Base-by-base conservation (phyloP, 2,888 invertebrate genomes). In the Chydorus sphaericus region DNA sequence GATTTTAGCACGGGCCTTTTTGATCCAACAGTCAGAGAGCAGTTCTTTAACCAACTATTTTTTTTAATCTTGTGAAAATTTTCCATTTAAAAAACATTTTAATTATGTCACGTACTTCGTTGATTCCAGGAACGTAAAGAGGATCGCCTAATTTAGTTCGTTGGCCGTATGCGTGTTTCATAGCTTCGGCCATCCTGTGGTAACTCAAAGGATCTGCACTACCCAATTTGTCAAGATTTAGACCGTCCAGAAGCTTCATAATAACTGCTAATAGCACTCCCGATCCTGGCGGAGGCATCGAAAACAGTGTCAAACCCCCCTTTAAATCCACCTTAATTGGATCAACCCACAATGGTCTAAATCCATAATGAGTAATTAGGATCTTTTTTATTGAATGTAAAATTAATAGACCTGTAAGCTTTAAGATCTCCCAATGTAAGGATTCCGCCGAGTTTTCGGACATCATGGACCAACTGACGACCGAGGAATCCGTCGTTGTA, bases 161-260 rank as follows among this genome's bases (percentile, higher is more conserved):
- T 65, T 82, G 79, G 1, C 88, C 93, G 69, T 85, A 93, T 16
- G 85, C 92, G 73, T 83, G 93, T 69, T 97, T 97, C 71, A 91
- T 87, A 6, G 85, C 78, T 69, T 97, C 96, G 7, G 86, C 74
- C 60, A 91, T 75, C 60, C 88, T 79, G 64, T 96, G 94, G 76
- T 85, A 85, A 1, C 85, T 83, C 1, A 67, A 61, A 2, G 62
- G 51, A 31, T 31, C 18, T 3, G 51, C 51, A 7, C 18, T 51
- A 8, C 16, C 33, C 3, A 1, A 31, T 2, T n/a, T 30, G 1
- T 28, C 29, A 18, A n/a, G 66, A 61, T 52, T 63, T 61, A 26
- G 67, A 5, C 53, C 54, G 38, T 51, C 52, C 54, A 96, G 73
- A 51, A 92, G 78, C 64, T 86, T 85, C 61, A 96, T 72, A 55